phyloP scores from a whole-genome alignment of 1,140 invertebrate genomes.

The Meloidogyne floridensis region DNA sequence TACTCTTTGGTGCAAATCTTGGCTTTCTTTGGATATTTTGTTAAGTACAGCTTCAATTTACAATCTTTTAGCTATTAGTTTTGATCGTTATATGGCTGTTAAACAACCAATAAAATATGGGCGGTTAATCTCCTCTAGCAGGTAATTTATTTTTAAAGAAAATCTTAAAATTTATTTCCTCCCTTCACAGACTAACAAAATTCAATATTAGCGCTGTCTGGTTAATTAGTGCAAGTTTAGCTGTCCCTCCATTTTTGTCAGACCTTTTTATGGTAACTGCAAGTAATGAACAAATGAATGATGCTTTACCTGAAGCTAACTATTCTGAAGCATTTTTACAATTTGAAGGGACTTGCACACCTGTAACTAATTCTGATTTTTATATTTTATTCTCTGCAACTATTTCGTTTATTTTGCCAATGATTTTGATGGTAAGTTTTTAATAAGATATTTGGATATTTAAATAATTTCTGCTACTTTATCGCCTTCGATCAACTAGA shows the following conservation, averaged over 20 bases:
- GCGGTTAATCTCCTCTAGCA: slow-evolving; percentile 59
- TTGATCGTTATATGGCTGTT: slow-evolving; percentile 68
- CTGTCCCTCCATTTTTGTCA: slow-evolving; percentile 51
- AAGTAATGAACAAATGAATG: neutral
- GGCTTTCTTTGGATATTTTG: slow-evolving; percentile 68
- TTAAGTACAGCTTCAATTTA: slow-evolving; percentile 68
- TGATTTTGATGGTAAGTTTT: slow-evolving; percentile 57
- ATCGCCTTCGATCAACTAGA: too few relatives aligned
- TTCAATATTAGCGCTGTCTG: slow-evolving; percentile 60
- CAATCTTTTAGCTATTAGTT: slow-evolving; percentile 68
- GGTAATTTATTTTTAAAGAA: slow-evolving; percentile 38
- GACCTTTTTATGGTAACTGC: slow-evolving; percentile 50
- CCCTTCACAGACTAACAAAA: slow-evolving; percentile 51
- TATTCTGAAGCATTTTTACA: slow-evolving; percentile 27
- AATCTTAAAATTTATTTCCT: slow-evolving; percentile 11
- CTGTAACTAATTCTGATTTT: slow-evolving; percentile 48
- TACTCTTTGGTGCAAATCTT: slow-evolving; percentile 65
- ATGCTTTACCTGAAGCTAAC: neutral
- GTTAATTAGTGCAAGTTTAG: slow-evolving; percentile 54
- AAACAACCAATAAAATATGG: slow-evolving; percentile 66
- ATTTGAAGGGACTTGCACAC: slow-evolving; percentile 47
- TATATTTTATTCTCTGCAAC: slow-evolving; percentile 64
- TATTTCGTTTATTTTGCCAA: slow-evolving; percentile 60
- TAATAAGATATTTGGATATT: too few relatives aligned
- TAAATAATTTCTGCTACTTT: too few relatives aligned